phyloP scores from a whole-genome alignment of 2,888 invertebrate species.

The Tenthredo notha region DNA sequence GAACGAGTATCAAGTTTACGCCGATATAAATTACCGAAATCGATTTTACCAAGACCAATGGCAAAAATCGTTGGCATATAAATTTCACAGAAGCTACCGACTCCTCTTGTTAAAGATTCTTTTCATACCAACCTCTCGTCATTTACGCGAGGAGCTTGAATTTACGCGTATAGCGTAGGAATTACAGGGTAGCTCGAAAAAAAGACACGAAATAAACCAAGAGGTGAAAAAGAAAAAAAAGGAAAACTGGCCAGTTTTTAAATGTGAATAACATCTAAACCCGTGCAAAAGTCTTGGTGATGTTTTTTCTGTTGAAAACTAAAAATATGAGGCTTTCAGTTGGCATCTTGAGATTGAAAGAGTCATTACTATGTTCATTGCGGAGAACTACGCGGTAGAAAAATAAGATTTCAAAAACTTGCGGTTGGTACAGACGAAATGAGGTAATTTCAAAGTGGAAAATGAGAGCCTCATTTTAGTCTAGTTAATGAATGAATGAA shows the following conservation, averaged over 20 bases:
- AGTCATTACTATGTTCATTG: not conserved
- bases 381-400: not conserved
- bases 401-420: not conserved
- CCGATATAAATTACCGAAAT: not conserved
- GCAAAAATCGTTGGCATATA: not conserved
- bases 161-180: not conserved
- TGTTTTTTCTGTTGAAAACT: not conserved
- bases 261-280: not conserved
- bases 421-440: not conserved
- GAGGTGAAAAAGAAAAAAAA: not conserved
- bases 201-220: not conserved
- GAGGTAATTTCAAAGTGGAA: not conserved
- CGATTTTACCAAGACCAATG: not conserved
- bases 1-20: not conserved
- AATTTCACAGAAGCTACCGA: not conserved
- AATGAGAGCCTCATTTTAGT: not conserved
- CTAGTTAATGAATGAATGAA: not conserved
- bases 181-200: not conserved
- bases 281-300: not conserved
- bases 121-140: not conserved
- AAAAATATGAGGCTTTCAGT: not conserved
- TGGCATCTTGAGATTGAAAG: not conserved
- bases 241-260: not conserved
- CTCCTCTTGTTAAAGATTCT: not conserved
- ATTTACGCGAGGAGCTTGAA: not conserved